A percentile compares a stretch with the other conserved stretches of the same genome.
These are phyloP conservation scores for Momotus momota DNA, from an alignment of 2,797 vertebrate genomes.

Conservation along the genomic window DNA sequence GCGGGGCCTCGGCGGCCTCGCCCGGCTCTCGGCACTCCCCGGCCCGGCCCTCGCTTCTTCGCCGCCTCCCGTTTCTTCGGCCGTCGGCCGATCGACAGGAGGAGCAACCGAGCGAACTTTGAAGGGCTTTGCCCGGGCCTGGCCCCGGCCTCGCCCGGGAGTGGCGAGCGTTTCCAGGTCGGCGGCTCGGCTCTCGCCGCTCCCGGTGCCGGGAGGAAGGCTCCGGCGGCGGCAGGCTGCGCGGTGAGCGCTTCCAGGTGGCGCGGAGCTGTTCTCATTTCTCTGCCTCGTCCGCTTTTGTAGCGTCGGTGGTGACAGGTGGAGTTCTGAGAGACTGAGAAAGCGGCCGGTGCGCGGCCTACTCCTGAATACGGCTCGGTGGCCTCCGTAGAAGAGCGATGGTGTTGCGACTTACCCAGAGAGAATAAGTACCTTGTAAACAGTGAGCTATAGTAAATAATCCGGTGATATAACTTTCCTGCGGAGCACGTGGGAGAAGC, in stretches of 20 bases:
- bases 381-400: no score
- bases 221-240: neutral
- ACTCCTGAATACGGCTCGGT: neutral
- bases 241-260: neutral
- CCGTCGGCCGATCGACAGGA: no score
- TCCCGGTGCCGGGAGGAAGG: neutral
- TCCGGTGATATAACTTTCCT: neutral
- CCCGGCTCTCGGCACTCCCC: neutral
- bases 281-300: neutral
- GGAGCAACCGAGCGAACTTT: neutral
- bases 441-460: neutral
- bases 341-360: neutral
- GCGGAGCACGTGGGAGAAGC: neutral
- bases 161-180: neutral
- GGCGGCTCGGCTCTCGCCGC: no score
- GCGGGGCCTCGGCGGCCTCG: neutral
- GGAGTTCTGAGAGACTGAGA: neutral
- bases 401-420: neutral
- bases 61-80: neutral
- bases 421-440: neutral
- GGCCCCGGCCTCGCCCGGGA: neutral
- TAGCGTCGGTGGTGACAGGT: neutral
- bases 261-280: rapidly evolving
- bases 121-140: neutral
- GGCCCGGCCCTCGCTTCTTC: no score